Evolutionary conservation across 2,113 vertebrate genomes (phyloP).

Genomic region (Azemiops feae): DNA sequence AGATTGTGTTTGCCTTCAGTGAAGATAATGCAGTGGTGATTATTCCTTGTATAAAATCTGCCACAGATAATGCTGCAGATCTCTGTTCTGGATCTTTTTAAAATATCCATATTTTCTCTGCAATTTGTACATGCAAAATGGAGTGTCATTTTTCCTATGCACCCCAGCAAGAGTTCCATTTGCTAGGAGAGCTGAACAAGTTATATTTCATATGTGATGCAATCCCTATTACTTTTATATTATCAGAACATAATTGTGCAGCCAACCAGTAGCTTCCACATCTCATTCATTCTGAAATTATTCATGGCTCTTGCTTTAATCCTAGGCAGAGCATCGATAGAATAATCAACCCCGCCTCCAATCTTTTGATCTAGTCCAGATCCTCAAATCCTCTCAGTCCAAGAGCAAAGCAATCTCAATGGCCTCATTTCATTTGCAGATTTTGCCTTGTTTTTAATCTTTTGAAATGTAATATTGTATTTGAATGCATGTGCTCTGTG

Average conservation of each 20-base stretch:
- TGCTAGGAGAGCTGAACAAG: background rate
- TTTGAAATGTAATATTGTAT: background rate
- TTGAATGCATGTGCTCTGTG: background rate
- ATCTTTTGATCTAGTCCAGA: constrained; percentile 52
- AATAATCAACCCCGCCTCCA: constrained; percentile 52
- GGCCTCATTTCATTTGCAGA: constrained; percentile 44
- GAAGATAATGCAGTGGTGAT: background rate
- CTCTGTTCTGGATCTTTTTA: background rate
- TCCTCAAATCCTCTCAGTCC: constrained; percentile 50
- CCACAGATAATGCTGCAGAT: background rate
- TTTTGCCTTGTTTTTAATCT: constrained; percentile 47
- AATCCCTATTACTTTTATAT: background rate
- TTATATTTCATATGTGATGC: background rate
- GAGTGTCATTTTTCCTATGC: no score
- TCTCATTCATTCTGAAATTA: constrained; percentile 14
- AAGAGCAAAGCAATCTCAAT: constrained; percentile 44
- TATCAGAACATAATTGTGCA: background rate
- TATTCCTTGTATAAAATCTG: background rate
- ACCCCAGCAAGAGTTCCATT: background rate
- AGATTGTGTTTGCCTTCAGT: background rate
- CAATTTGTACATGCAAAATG: background rate
- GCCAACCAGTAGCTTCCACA: rapidly evolving
- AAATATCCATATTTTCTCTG: background rate
- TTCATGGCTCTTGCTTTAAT: constrained; percentile 52
- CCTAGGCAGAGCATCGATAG: constrained; percentile 40